Evolutionary conservation across 2,888 invertebrate species (phyloP), one percentile per base, ranked within the genome.

Genomic region (Nemurella pictetii): DNA sequence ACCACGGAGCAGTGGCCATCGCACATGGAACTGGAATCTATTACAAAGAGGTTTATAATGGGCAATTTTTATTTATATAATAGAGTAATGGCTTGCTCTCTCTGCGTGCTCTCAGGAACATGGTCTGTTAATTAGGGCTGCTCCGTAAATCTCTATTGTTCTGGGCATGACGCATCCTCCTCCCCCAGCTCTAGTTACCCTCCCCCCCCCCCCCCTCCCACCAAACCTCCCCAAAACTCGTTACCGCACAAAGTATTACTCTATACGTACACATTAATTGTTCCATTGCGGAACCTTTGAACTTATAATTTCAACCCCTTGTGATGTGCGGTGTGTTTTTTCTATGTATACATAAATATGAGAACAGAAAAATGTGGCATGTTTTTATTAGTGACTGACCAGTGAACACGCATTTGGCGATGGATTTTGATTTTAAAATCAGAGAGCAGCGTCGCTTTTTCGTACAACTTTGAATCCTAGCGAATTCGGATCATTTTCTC

Each of bases 111-210:
- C 75, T 74, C 81, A 81, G 75, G 72, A 78, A 81, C 75, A 85
- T 29, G 74, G 74, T n/a, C 77, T 32, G 83, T 78, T 85, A 83
- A 85, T 85, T 85, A 85, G 85, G 28, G 28, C 26, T 12, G 81
- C 55, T 72, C 36, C 35, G 84, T 85, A 83, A 84, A 83, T 84
- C 80, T 84, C 74, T 80, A 85, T 83, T 85, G 84, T 84, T 36
- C 81, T 85, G 83, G 25, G 72, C 28, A 78, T 84, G 85, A 84
- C 84, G 84, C 36, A 80, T 80, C 80, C 27, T 36, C 83, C 32
- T 20, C 36, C 27, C 36, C 32, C 25, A 7, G 2, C 80, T 35
- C 80, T 35, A 1, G 35, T 35, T 35, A 30, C 80, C 30, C 32
- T 28, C 30, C 30, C 80, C n/a, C 80, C 28, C n/a, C 80, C 80